Evolutionary conservation across 2,888 invertebrate species (phyloP).

Genomic region (Corbicula japonica): DNA sequence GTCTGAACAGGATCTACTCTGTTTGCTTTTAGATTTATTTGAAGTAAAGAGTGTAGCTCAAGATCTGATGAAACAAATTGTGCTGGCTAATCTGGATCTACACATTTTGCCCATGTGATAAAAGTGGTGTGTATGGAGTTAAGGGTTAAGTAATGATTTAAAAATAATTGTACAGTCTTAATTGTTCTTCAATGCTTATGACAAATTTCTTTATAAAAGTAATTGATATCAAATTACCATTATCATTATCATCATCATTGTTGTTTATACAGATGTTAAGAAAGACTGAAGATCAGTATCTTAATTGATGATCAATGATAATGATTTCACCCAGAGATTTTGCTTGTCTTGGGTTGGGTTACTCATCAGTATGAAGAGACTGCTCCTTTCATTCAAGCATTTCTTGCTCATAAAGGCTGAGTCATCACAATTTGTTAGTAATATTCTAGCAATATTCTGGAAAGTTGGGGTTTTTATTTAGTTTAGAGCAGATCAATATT

Average conservation of each 20-base stretch:
- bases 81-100: too few relatives aligned
- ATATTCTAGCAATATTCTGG: not conserved
- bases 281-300: conserved; percentile 7
- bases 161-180: not conserved
- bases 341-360: conserved; percentile 13
- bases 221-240: not conserved
- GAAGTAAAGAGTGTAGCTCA: too few relatives aligned
- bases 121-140: not conserved
- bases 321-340: conserved; percentile 5
- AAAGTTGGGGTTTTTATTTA: not conserved
- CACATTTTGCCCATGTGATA: conserved; percentile 5
- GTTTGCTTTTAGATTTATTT: too few relatives aligned
- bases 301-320: not conserved
- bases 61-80: too few relatives aligned
- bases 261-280: not conserved
- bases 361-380: conserved; percentile 11
- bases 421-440: not conserved
- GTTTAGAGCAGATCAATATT: not conserved
- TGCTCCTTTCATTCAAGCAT: not conserved
- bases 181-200: not conserved
- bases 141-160: not conserved
- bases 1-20: too few relatives aligned
- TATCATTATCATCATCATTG: not conserved
- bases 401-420: conserved; percentile 2
- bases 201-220: not conserved